Base-by-base conservation (phyloP, 2,888 invertebrate species). In the Netelia fuscicornis region DNA sequence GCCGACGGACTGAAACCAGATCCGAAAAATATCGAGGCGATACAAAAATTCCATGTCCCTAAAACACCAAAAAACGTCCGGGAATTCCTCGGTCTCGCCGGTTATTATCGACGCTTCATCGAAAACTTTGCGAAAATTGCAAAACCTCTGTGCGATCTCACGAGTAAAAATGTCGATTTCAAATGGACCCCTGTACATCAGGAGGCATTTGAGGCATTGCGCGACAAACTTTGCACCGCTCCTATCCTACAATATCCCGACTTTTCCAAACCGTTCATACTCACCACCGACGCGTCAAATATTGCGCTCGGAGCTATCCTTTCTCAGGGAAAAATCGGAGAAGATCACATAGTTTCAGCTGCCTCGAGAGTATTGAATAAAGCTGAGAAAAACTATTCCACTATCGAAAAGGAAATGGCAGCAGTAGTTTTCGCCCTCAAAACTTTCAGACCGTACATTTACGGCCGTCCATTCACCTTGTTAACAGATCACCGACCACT, bases 281-380 rank as follows among this genome's bases (percentile, higher is more conserved):
- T 89, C 60, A 89, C 88, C 23, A 93, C 89, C 42, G 92, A 89
- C 80, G 92, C 89, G 25, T 89, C 87, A 62, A 89, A 89, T 67
- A 90, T 88, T 25, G 87, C 90, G n/a, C 89, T 92, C 30, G 30
- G 30, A 30, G 30, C 30, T 30, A 30, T 5, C 6, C 30, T 30
- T 5, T 30, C 30, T 5, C 5, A 30, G 30, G 30, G 30, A 30
- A 30, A 30, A 30, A 65, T 65, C 30, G 77, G 68, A 17, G 42
- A 17, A 17, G 17, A 17, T 17, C 17, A 17, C 17, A 17, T 17
- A 17, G 17, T 17, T 17, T 17, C 17, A 11, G 65, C 65, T 0
- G 54, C 65, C 1, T 48, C 48, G 2, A 11, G 77, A 42, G 67
- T 56, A 3, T 52, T 77, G 2, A 67, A 65, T 5, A 25, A 65